Evolutionary conservation across 2,797 vertebrate genomes (phyloP).

Genomic region (Micrastur ruficollis): DNA sequence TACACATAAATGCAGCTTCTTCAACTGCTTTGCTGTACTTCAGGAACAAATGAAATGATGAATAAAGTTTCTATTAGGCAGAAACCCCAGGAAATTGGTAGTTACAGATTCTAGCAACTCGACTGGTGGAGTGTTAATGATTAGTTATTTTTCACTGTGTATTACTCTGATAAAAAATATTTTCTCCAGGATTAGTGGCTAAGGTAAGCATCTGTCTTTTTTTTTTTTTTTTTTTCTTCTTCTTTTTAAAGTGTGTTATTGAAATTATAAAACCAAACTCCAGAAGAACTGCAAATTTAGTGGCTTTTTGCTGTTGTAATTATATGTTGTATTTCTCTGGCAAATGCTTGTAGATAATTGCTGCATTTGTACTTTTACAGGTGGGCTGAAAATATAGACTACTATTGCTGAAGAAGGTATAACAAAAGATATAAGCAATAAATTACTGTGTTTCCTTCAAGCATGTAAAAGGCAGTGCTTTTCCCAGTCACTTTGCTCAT

Average conservation of each 20-base stretch:
- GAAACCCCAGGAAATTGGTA: neutral
- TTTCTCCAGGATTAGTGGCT: neutral
- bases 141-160: slow-evolving; percentile 16
- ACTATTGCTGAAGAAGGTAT: slow-evolving; percentile 38
- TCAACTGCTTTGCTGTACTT: neutral
- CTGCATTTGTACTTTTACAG: slow-evolving; percentile 34
- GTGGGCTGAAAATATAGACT: slow-evolving; percentile 15
- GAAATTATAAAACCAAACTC: slow-evolving; percentile 24
- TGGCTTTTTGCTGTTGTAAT: slow-evolving; percentile 56
- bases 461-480: slow-evolving; percentile 4
- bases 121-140: slow-evolving; percentile 7
- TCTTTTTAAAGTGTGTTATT: neutral
- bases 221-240: slow-evolving; percentile 20
- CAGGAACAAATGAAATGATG: slow-evolving; percentile 7
- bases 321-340: slow-evolving; percentile 39
- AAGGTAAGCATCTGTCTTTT: slow-evolving; percentile 5
- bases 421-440: slow-evolving; percentile 34
- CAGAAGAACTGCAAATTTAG: slow-evolving; percentile 11
- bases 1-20: slow-evolving; percentile 16
- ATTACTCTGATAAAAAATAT: neutral
- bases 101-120: neutral
- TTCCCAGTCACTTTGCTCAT: slow-evolving; percentile 39
- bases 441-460: slow-evolving; percentile 55
- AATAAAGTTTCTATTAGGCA: neutral
- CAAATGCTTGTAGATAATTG: slow-evolving; percentile 51